phyloP scores from a whole-genome alignment of 2,888 invertebrate species.

The Orchesella flavescens region DNA sequence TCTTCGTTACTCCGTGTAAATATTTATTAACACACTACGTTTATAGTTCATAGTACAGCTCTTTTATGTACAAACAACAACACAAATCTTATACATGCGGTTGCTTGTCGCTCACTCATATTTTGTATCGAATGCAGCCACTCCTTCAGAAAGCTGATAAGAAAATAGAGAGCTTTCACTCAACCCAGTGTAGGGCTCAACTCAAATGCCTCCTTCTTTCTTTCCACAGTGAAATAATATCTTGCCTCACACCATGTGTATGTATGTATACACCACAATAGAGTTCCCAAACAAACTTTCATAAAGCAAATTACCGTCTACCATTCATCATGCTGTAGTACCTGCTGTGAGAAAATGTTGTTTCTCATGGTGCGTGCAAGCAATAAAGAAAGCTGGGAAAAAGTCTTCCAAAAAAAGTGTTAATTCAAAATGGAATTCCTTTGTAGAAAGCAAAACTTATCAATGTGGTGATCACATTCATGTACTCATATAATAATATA shows the following conservation, averaged over 20 bases:
- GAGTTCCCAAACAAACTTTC: conserved; percentile 46
- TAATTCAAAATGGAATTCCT: conserved; percentile 46
- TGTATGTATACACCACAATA: not conserved
- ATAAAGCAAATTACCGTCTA: conserved; percentile 59
- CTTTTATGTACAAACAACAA: not conserved
- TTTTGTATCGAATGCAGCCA: conserved; percentile 27
- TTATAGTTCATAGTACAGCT: not conserved
- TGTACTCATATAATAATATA: not conserved
- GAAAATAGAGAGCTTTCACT: conserved; percentile 41
- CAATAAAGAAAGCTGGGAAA: conserved; percentile 24
- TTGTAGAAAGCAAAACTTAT: not conserved
- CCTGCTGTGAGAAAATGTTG: conserved; percentile 48
- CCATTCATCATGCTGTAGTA: conserved; percentile 55
- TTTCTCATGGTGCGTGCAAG: conserved; percentile 54
- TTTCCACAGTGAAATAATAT: conserved; percentile 41
- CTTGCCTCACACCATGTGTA: not conserved
- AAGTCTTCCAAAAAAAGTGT: conserved; percentile 11
- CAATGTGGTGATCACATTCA: not conserved
- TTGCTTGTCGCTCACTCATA: not conserved
- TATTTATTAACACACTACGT: conserved; percentile 1
- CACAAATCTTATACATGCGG: not conserved
- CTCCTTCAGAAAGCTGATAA: conserved; percentile 42
- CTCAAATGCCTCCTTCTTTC: conserved; percentile 14
- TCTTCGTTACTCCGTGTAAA: conserved; percentile 2
- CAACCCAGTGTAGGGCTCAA: conserved; percentile 7